These are phyloP conservation scores for Orussus abietinus DNA, from an alignment of 1,140 invertebrate genomes.

Conservation along the genomic window DNA sequence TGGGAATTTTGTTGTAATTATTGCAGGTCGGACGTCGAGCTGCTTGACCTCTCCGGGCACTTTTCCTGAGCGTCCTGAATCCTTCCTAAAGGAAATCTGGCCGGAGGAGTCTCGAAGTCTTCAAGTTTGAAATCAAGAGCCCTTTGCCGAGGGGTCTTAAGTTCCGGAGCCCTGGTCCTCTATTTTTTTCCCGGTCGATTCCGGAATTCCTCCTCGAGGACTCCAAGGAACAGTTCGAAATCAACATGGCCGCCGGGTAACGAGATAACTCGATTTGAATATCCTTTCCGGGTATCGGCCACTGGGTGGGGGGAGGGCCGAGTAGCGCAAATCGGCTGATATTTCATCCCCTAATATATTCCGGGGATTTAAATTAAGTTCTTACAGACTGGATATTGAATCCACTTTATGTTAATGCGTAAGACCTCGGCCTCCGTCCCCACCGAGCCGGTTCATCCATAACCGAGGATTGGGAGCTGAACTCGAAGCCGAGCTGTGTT, in stretches of 20 bases:
- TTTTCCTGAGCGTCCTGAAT: too few relatives aligned
- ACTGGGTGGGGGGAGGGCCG: too few relatives aligned
- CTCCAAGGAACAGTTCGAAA: neutral
- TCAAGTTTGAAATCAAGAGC: too few relatives aligned
- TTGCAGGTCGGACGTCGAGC: too few relatives aligned
- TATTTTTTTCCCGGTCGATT: neutral
- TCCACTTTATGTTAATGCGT: slow-evolving; percentile 43
- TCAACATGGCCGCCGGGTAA: slow-evolving; percentile 15
- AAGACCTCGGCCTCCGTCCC: slow-evolving; percentile 16
- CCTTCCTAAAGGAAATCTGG: too few relatives aligned
- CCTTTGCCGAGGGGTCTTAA: too few relatives aligned
- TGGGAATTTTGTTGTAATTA: slow-evolving; percentile 3
- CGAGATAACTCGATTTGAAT: slow-evolving; percentile 30
- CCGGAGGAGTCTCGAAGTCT: too few relatives aligned
- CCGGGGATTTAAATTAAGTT: slow-evolving; percentile 37
- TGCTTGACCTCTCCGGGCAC: too few relatives aligned
- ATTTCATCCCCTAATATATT: slow-evolving; percentile 28
- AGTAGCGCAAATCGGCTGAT: too few relatives aligned
- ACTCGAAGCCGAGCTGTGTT: neutral
- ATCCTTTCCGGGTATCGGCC: slow-evolving; percentile 12
- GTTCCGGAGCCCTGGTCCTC: neutral
- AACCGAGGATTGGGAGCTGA: neutral
- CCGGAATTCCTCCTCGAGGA: neutral
- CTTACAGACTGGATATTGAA: slow-evolving; percentile 37
- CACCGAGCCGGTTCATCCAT: neutral